These are phyloP conservation scores for Falcunculus frontatus DNA, from an alignment of 2,113 vertebrate genomes.

Conservation along the genomic window DNA sequence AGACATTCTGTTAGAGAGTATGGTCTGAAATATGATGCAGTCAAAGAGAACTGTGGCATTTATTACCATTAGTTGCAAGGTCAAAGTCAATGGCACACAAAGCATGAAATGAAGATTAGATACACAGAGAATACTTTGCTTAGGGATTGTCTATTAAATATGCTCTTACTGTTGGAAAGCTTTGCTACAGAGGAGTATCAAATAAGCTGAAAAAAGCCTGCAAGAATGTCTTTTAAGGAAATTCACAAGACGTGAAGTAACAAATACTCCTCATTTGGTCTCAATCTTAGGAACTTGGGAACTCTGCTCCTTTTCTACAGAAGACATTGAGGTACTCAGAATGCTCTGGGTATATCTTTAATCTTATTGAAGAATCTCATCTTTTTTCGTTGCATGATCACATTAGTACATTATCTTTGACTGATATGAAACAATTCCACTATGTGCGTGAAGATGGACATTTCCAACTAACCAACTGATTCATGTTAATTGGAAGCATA, in stretches of 20 bases:
- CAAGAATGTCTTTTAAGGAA: not conserved
- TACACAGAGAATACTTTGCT: not conserved
- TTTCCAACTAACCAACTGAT: not conserved
- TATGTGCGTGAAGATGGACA: not conserved
- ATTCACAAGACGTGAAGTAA: not conserved
- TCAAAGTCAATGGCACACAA: not conserved
- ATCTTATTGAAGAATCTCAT: not conserved
- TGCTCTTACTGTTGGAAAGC: not conserved
- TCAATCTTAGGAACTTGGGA: not conserved
- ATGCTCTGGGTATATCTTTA: not conserved
- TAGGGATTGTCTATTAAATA: not conserved
- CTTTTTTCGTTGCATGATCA: not conserved
- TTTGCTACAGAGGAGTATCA: not conserved
- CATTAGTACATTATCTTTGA: not conserved
- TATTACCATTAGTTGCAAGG: not conserved
- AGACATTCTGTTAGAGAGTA: not conserved
- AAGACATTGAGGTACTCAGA: not conserved
- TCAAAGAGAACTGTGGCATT: not conserved
- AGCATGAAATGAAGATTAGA: not conserved
- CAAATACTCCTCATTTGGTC: not conserved
- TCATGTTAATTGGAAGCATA: not conserved
- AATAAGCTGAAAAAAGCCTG: not conserved
- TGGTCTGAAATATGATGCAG: not conserved
- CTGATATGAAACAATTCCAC: not conserved
- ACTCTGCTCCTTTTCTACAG: not conserved